Conservation (phyloP, 2,888 invertebrate species). For the Xanthia icteritia region DNA sequence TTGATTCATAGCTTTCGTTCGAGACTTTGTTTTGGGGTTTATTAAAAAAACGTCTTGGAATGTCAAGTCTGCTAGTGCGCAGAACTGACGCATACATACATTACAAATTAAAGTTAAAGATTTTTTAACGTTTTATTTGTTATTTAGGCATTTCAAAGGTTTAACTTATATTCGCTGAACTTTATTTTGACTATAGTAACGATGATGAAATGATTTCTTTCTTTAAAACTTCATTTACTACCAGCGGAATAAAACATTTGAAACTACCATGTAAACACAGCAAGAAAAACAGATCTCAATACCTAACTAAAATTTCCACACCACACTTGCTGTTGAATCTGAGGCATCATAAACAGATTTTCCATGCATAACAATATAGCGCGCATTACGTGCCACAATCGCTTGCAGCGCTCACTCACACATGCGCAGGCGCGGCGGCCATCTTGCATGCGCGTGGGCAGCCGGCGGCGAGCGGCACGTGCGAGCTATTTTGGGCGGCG, state of each 20-base stretch:
- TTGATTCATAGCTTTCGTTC: slow-evolving; percentile 65
- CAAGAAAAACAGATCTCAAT: slow-evolving; percentile 15
- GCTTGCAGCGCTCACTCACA: slow-evolving; percentile 79
- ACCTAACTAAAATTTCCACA: slow-evolving; percentile 43
- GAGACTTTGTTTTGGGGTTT: slow-evolving; percentile 33
- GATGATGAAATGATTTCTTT: background rate
- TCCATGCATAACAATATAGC: slow-evolving; percentile 68
- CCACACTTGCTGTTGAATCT: slow-evolving; percentile 44
- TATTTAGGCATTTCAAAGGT: background rate
- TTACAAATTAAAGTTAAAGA: background rate
- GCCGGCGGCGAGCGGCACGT: slow-evolving; percentile 87
- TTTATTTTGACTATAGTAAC: background rate
- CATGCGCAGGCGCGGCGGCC: slow-evolving; percentile 81
- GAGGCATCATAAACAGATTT: slow-evolving; percentile 65
- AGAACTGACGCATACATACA: background rate
- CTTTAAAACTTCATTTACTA: background rate
- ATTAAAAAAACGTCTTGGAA: slow-evolving; percentile 39
- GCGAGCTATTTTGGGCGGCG: slow-evolving; percentile 90
- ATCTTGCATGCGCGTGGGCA: slow-evolving; percentile 89
- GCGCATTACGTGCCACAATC: slow-evolving; percentile 67
- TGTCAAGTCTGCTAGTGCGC: slow-evolving; percentile 10
- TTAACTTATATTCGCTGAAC: background rate
- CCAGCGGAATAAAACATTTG: background rate
- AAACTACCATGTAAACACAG: background rate
- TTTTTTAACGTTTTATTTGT: background rate